Conservation (phyloP, 2,797 vertebrate species). For the Spinibarbus caldwelli region DNA sequence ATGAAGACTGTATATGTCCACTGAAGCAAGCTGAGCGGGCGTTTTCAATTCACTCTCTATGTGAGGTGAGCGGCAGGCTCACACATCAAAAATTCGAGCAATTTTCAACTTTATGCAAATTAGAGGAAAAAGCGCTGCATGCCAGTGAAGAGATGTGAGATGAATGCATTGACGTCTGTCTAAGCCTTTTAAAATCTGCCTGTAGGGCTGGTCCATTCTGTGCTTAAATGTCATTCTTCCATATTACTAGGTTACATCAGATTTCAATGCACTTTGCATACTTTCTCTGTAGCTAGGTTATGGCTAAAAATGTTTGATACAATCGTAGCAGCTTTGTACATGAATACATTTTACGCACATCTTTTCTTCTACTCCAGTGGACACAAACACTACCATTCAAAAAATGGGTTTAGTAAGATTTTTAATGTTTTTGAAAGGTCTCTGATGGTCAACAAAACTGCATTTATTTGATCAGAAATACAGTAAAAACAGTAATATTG, state of each 20-base stretch:
- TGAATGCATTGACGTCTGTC: not conserved
- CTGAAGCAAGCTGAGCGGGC: not conserved
- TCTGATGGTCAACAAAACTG: not conserved
- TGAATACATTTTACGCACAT: not conserved
- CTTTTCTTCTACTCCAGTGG: not conserved
- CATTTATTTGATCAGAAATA: not conserved
- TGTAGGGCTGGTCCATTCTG: not conserved
- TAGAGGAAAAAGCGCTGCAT: not conserved
- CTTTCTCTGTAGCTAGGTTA: not conserved
- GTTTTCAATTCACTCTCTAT: not conserved
- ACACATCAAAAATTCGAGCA: not conserved
- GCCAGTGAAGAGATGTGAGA: not conserved
- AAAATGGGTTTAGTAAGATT: not conserved
- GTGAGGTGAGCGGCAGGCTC: not conserved
- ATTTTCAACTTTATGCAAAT: slow-evolving; percentile 7
- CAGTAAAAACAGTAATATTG: too few species aligned
- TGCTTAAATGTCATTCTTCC: not conserved
- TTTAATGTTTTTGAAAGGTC: not conserved
- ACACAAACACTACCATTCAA: not conserved
- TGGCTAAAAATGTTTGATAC: not conserved
- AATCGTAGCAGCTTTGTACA: not conserved
- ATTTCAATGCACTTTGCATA: not conserved
- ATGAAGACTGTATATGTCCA: not conserved
- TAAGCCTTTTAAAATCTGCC: not conserved
- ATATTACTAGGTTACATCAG: not conserved